phyloP scores from a whole-genome alignment of 2,888 invertebrate genomes.

The Oscheius sp. region DNA sequence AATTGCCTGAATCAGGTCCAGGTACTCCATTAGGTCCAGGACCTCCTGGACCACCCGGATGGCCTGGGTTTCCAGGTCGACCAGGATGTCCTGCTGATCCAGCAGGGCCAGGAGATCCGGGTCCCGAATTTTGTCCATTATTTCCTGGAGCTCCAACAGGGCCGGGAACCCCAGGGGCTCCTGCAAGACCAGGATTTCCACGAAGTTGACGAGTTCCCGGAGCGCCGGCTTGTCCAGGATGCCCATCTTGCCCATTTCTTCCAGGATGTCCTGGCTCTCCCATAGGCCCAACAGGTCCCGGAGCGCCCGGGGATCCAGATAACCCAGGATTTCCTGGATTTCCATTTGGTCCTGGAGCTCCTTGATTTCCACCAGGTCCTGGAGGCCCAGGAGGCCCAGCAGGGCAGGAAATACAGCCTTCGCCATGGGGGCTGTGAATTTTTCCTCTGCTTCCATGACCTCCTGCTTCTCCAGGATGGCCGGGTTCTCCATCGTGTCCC shows the following conservation, averaged over 20 bases:
- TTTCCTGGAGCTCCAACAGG: conserved; percentile 28
- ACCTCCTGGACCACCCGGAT: conserved; percentile 11
- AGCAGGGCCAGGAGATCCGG: conserved; percentile 12
- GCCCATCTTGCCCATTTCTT: neutral
- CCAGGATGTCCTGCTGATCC: conserved; percentile 14
- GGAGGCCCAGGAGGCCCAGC: conserved; percentile 17
- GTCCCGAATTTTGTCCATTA: conserved; percentile 7
- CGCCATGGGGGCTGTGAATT: neutral
- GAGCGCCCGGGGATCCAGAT: neutral
- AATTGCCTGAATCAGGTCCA: neutral
- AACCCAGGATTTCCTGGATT: conserved; percentile 9
- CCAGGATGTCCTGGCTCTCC: conserved; percentile 19
- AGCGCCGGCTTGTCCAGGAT: conserved; percentile 11
- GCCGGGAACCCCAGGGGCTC: conserved; percentile 8
- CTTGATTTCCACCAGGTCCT: conserved; percentile 9
- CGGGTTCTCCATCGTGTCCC: neutral
- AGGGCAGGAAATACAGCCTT: neutral
- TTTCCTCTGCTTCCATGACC: neutral
- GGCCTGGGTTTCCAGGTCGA: conserved; percentile 2
- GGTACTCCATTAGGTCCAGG: conserved; percentile 15
- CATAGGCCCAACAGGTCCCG: conserved; percentile 3
- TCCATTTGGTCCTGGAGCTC: conserved; percentile 4
- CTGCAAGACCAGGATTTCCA: conserved; percentile 13
- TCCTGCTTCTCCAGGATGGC: neutral
- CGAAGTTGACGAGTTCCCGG: conserved; percentile 12